These are phyloP conservation scores for Melikaiella ostensackeni DNA, from an alignment of 2,888 invertebrate species.

Conservation along the genomic window DNA sequence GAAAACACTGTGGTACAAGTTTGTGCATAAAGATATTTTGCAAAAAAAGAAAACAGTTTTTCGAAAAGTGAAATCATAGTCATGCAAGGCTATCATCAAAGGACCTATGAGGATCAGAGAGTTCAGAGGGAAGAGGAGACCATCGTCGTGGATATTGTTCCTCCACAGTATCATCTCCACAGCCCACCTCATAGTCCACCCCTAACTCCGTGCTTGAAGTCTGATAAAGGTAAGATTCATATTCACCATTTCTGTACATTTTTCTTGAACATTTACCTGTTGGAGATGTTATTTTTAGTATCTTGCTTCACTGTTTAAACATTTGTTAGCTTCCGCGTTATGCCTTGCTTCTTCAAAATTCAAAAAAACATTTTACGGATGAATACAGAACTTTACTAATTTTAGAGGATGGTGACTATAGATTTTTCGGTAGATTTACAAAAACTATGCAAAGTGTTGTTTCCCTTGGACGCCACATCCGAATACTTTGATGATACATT, in stretches of 20 bases:
- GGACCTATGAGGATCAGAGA: conserved; percentile 68
- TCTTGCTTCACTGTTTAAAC: no score
- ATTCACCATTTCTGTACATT: not conserved
- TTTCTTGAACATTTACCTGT: not conserved
- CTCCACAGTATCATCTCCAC: conserved; percentile 73
- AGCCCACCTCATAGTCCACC: conserved; percentile 66
- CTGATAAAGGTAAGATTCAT: conserved; percentile 62
- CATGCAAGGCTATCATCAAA: conserved; percentile 66
- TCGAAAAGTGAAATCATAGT: not conserved
- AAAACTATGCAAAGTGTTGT: no score
- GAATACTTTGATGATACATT: no score
- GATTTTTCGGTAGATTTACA: no score
- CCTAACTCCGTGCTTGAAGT: conserved; percentile 52
- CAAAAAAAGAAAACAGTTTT: no score
- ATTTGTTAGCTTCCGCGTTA: no score
- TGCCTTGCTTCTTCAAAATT: no score
- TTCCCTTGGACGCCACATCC: no score
- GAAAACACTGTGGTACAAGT: not conserved
- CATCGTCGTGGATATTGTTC: conserved; percentile 81
- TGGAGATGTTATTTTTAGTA: no score
- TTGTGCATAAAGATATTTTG: not conserved
- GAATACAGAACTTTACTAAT: no score
- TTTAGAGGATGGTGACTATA: no score
- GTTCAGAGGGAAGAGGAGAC: conserved; percentile 73
- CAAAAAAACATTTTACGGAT: no score